These are phyloP conservation scores for human (Homo sapiens) DNA, from an alignment of 2,113 vertebrate genomes.

Conservation along the genomic window GRCh38 chr17:34403501-34404000, in stretches of 20 bases:
- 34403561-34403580: not conserved
- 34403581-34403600: not conserved
- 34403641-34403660: slow-evolving; percentile 27
- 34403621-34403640: slow-evolving; percentile 50
- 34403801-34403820: too few species aligned
- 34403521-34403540: not conserved
- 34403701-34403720: not conserved
- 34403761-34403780: not conserved
- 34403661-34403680: not conserved
- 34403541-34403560: not conserved
- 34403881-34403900: not conserved
- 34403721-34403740: not conserved
- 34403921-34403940: too few species aligned
- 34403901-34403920: not conserved
- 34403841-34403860: not conserved
- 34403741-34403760: not conserved
- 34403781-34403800: not conserved
- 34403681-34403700: not conserved
- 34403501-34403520: not conserved
- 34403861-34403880: not conserved
- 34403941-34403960: not conserved
- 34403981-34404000: too few species aligned
- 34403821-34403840: not conserved
- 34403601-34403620: slow-evolving; percentile 30
- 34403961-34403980: not conserved